Base-by-base conservation (phyloP, 2,888 invertebrate genomes). In the Ophion ellenae region DNA sequence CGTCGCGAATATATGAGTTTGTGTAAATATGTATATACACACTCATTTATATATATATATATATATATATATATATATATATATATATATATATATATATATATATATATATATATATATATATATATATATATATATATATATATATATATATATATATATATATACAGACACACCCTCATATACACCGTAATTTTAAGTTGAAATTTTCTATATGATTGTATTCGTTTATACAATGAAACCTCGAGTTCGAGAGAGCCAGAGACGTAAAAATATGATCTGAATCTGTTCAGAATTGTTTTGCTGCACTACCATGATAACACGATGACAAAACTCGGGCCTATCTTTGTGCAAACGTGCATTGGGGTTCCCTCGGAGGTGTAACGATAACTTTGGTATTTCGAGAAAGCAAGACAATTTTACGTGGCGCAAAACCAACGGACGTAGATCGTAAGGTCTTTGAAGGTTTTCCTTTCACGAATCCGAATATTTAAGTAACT, bases 21-120 rank as follows among this genome's bases (percentile, higher is more conserved):
- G 63, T 63, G 70, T 74, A 63, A 45, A 17, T 61, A 20, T 74
- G 9, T 36, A 61, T 63, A 61, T 64, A 64, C 74, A 74, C 40
- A 59, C 14, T 28, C 5, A 75, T 28, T 75, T n/a, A 59, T 75
- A 64, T 64, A 40, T 53, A 53, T 36, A 64, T 64, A 40, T 53
- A 53, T 53, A 64, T 64, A 40, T 53, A 53, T 53, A 53, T 53
- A 53, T 53, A 53, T 17, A 53, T 53, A 53, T n/a, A 64, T 64
- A 40, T 53, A 53, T 53, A 53, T 53, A 53, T 53, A 53, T 17
- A 53, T 53, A 53, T n/a, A 64, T 64, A 40, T 53, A 53, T 53
- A 53, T 53, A 53, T 53, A 53, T 17, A 53, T 53, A 53, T n/a
- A 59, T 75, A 64, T 64, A 40, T 53, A 53, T 36, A 64, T 64